Conservation (phyloP, 2,113 vertebrate genomes). For the Ptyas mucosa region DNA sequence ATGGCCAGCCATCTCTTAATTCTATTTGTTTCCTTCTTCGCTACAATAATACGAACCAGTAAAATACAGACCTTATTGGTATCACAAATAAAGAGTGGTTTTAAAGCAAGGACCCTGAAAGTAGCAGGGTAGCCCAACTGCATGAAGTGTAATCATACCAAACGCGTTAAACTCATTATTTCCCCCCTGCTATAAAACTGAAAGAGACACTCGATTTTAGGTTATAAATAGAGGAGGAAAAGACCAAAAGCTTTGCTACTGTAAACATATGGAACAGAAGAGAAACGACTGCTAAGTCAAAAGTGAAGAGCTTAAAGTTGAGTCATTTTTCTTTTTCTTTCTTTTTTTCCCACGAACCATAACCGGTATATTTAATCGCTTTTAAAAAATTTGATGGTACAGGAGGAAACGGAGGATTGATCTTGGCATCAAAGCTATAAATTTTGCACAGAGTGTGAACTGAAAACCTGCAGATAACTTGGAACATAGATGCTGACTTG, state of each 20-base stretch:
- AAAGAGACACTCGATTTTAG: conserved; percentile 3
- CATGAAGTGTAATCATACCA: not conserved
- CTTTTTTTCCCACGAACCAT: not conserved
- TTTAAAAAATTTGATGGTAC: not conserved
- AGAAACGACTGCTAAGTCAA: conserved; percentile 10
- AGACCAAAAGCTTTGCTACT: conserved; percentile 9
- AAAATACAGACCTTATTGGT: not conserved
- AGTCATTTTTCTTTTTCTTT: not conserved
- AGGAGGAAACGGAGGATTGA: not conserved
- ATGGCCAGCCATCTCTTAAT: not conserved
- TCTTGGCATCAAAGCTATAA: not conserved
- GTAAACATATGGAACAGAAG: not conserved
- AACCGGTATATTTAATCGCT: not conserved
- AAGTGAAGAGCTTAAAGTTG: not conserved
- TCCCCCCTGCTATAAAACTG: not conserved
- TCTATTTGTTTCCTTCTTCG: not conserved
- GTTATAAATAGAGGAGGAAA: not conserved
- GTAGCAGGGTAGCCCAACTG: conserved; percentile 15
- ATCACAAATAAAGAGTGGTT: not conserved
- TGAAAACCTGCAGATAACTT: not conserved
- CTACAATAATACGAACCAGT: not conserved
- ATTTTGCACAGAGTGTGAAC: not conserved
- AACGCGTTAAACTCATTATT: not conserved
- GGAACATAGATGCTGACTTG: not conserved
- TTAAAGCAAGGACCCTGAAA: not conserved